Evolutionary conservation across 1,140 invertebrate genomes (phyloP), one percentile per base, ranked within the genome.

Genomic region (Artemia franciscana): DNA sequence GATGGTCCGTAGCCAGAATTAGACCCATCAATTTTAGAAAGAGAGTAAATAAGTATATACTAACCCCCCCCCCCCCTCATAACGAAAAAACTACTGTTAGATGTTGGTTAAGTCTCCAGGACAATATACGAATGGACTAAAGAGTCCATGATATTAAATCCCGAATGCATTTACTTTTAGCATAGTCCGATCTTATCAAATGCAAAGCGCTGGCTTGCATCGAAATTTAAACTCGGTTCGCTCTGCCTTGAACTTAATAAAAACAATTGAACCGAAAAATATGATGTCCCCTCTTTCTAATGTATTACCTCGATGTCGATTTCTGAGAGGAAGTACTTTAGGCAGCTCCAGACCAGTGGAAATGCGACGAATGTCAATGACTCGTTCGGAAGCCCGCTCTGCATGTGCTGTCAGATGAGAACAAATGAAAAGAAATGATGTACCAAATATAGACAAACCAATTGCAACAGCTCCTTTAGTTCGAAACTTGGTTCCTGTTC

Each of bases 401-500:
- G 86, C 83, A 71, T 91, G 86, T 24, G 90, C 88, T 0, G 88
- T 90, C 66, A 95, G 79, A 78, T 96, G 91, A 24, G 86, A 88
- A 9, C 89, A 93, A 0, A 95, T 83, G 71, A 96, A 95, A 5
- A 95, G 75, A 72, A 93, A 89, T 21, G 88, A 89, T 0, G 89
- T 91, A 2, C 91, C 91, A 73, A 96, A 96, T 15, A 96, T 73
- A 65, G 85, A 84, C 68, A 96, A 86, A 7, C 84, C 84, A 67
- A 91, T 82, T 0, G 85, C 89, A 18, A 94, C 82, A 12, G 88
- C 90, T 5, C 91, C 92, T 75, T 96, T 95, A 0, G 91, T 95
- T 63, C 87, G 80, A 60, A 73, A 73, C 0, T 85, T 85, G 57
- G 83, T 87, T 0, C 84, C 87, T 0, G 88, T 84, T 67, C 91